Percentiles rank a stretch among this genome's conserved stretches.
These are phyloP conservation scores for Hoplostethus mediterraneus DNA, from an alignment of 2,797 vertebrate genomes.

Conservation along the genomic window DNA sequence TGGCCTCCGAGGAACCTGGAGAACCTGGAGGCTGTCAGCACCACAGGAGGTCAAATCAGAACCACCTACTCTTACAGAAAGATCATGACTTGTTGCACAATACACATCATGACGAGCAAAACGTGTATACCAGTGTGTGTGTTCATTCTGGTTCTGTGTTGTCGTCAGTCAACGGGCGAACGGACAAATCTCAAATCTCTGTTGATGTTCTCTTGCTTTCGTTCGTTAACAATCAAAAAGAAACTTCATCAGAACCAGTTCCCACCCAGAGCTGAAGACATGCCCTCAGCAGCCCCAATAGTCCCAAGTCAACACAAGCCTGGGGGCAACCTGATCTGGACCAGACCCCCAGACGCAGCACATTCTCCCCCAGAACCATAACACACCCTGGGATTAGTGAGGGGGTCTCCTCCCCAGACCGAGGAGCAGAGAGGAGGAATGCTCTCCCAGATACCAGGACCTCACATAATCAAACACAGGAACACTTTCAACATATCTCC, in stretches of 20 bases:
- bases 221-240: conserved; percentile 5
- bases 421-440: conserved; percentile 35
- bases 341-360: conserved; percentile 71
- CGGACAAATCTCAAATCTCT: neutral
- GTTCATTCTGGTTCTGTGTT: conserved; percentile 18
- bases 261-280: conserved; percentile 13
- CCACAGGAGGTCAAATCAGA: conserved; percentile 8
- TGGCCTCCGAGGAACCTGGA: conserved; percentile 1
- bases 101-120: too few relatives aligned
- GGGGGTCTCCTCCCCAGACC: conserved; percentile 34
- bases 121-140: conserved; percentile 22
- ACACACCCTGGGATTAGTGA: conserved; percentile 67
- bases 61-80: conserved; percentile 12
- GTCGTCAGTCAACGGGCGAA: neutral
- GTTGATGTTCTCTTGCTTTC: conserved; percentile 4
- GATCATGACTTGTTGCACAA: neutral
- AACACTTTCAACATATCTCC: conserved; percentile 61
- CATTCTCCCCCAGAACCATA: conserved; percentile 69
- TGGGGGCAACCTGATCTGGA: conserved; percentile 69
- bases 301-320: conserved; percentile 60
- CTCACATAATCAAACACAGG: conserved; percentile 57
- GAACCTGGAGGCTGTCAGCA: conserved; percentile 44
- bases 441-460: conserved; percentile 35
- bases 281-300: conserved; percentile 35
- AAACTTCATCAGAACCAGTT: conserved; percentile 16